Evolutionary conservation across 1,140 invertebrate genomes (phyloP).

Genomic region (Penaeus indicus): DNA sequence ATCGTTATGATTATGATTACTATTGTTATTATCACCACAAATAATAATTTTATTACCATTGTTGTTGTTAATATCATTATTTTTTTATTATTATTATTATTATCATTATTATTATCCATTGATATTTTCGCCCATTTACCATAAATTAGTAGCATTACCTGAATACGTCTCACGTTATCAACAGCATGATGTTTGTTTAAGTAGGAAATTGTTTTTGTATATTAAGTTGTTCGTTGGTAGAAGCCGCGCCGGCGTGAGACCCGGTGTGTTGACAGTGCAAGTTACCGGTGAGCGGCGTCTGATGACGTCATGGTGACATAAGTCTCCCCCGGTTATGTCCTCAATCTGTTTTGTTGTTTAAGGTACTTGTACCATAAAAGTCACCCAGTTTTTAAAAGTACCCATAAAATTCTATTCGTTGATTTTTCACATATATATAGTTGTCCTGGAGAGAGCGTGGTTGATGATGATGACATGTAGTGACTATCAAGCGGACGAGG

Average conservation of each 20-base stretch:
- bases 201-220: slow-evolving; percentile 16
- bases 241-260: background rate
- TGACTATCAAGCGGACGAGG: too few relatives aligned
- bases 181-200: slow-evolving; percentile 6
- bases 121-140: background rate
- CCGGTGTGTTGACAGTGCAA: background rate
- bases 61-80: slow-evolving; percentile 29
- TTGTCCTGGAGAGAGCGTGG: too few relatives aligned
- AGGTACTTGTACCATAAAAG: background rate
- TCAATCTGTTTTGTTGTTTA: slow-evolving; percentile 28
- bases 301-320: background rate
- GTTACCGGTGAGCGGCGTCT: background rate
- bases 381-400: too few relatives aligned
- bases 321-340: slow-evolving; percentile 2
- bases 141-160: background rate
- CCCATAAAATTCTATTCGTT: slow-evolving; percentile 16
- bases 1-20: slow-evolving; percentile 45
- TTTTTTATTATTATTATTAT: slow-evolving; percentile 6
- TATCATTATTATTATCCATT: background rate
- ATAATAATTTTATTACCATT: slow-evolving; percentile 23
- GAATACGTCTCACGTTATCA: background rate
- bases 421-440: slow-evolving; percentile 33
- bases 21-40: slow-evolving; percentile 15
- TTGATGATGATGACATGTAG: too few relatives aligned
- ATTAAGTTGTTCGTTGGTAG: slow-evolving; percentile 32